Evolutionary conservation across 2,797 vertebrate species (phyloP), one percentile per base, ranked within the genome.

Genomic region (Hippoglossus hippoglossus): DNA sequence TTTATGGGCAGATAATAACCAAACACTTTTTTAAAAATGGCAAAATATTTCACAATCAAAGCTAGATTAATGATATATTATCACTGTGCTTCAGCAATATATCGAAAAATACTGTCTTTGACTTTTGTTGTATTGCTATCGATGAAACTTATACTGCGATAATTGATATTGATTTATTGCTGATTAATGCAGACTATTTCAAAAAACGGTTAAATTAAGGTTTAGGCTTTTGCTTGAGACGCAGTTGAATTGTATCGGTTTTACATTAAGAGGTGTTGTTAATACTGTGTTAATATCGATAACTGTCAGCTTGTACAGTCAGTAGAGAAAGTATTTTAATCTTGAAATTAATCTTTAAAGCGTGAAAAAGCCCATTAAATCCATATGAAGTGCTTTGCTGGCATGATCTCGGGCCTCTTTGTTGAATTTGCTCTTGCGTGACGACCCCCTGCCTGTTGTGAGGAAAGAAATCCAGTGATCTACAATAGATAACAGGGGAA

Each of bases 401-500:
- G 46, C 24, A 10, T 34, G 55, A 39, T 51, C 26, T 57, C 18
- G 12, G 55, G 16, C 41, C 61, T 71, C 58, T 80, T 75, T 75
- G 71, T 74, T 81, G 63, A 74, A 78, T 22, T 34, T 67, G 61
- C 64, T 47, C 19, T 21, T 24, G 36, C 68, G 22, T 61, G 31
- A 58, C 2, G 55, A 78, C 69, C 74, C 63, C 64, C 76, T 55
- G 67, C 56, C 63, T 69, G 25, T 25, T 19, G 15, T 4, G 7
- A 54, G 60, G 25, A 67, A 46, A 51, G 41, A 58, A 51, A 28
- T 46, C 36, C 46, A 36, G 26, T 34, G 24, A 61, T 49, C 65
- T 62, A 19, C 60, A 67, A 62, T n/a, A 62, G 71, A 13, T 39
- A 13, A 39, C 36, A 39, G 36, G 12, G 36, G 12, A 39, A 13